Conservation (phyloP, 2,797 vertebrate species). For the Chloroceryle inda region DNA sequence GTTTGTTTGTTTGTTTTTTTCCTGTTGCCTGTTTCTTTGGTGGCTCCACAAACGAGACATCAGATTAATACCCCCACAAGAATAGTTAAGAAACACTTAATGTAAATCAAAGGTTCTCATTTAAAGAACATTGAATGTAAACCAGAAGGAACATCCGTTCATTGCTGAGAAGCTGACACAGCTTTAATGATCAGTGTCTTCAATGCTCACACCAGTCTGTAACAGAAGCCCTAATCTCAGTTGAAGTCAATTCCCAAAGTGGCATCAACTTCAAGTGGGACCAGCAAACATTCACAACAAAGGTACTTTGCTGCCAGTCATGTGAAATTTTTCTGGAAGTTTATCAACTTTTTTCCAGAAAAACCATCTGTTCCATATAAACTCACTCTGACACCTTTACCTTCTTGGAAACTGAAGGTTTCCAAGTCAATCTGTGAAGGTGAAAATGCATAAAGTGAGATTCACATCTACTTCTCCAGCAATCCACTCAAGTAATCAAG, state of each 20-base stretch:
- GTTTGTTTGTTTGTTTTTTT: no score
- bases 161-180: neutral
- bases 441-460: neutral
- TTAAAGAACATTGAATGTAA: slow-evolving; percentile 9
- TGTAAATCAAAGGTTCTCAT: neutral
- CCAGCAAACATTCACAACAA: neutral
- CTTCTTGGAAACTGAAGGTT: slow-evolving; percentile 26
- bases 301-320: neutral
- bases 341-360: slow-evolving; percentile 32
- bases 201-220: neutral
- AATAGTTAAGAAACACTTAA: neutral
- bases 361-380: slow-evolving; percentile 23
- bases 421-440: neutral
- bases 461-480: neutral
- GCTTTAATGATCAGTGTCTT: neutral
- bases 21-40: neutral
- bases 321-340: neutral
- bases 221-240: neutral
- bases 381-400: slow-evolving; percentile 23
- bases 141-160: slow-evolving; percentile 6
- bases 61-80: neutral
- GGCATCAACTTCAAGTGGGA: neutral
- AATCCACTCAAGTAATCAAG: neutral
- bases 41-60: neutral
- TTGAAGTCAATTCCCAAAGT: neutral